These are phyloP conservation scores for Dryas iulia DNA, from an alignment of 1,140 invertebrate species.

Conservation along the genomic window DNA sequence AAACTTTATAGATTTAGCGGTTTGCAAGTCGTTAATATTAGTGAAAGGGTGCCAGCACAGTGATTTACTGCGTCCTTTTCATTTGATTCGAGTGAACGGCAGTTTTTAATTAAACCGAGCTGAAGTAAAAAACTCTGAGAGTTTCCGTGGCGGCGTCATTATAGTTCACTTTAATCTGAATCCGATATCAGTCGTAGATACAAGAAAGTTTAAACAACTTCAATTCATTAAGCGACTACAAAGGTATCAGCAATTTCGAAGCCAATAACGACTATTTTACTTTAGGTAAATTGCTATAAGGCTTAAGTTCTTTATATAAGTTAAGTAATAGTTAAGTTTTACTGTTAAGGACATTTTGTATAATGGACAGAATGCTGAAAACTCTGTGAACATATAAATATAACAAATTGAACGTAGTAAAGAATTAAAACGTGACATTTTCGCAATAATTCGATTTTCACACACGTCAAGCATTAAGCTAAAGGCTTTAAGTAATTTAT, in stretches of 20 bases:
- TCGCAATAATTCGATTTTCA: not conserved
- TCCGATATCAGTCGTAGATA: constrained; percentile 53
- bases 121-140: constrained; percentile 49
- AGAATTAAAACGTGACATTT: constrained; percentile 1
- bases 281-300: not conserved
- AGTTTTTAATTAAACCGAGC: constrained; percentile 58
- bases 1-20: not conserved
- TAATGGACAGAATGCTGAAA: not conserved
- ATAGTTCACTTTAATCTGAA: constrained; percentile 49
- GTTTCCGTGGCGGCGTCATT: constrained; percentile 48
- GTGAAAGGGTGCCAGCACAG: constrained; percentile 15
- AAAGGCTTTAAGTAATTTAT: not conserved
- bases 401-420: not conserved
- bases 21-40: constrained; percentile 7
- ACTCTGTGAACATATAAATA: not conserved
- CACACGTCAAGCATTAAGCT: not conserved
- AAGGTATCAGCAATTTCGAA: not conserved
- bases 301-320: not conserved
- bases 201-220: constrained; percentile 63
- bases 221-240: constrained; percentile 58
- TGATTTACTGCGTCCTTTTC: constrained; percentile 29
- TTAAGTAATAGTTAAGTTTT: not conserved
- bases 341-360: not conserved
- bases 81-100: constrained; percentile 33
- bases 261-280: not conserved